Evolutionary conservation across 1,140 invertebrate genomes (phyloP), one percentile per base, ranked within the genome.

Genomic region (Brachionus rotundiformis): DNA sequence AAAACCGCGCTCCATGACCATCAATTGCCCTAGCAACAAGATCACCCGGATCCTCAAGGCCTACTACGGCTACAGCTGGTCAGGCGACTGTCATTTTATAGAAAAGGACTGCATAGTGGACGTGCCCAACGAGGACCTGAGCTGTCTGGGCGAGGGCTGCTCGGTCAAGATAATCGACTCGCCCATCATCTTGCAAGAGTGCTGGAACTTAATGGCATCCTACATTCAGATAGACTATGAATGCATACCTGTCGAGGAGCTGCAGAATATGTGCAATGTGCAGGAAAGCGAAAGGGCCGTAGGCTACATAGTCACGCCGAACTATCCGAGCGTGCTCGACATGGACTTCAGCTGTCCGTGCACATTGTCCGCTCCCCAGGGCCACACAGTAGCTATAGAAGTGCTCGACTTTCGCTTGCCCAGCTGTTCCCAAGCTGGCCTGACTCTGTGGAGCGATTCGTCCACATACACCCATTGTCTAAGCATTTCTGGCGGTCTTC

Each of bases 101-200:
- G 79, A 81, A 39, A 81, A 81, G 65, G 79, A 81, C 39, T 81
- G 79, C 29, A 81, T 63, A 13, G 54, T 81, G n/a, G 39, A 81
- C 44, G 79, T 68, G 13, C 79, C 79, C 31, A 41, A 63, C 39
- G 63, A 81, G 8, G 79, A 81, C 39, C 13, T 81, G 7, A 81
- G 54, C 63, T 81, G 79, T 33, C 31, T 65, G 23, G 33, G 54
- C 16, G 54, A 63, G 19, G 54, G 54, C 8, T 81, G 79, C 39
- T 63, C 79, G 3, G 41, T 81, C 0, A 63, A 63, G 25, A 54
- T 81, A 36, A 63, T 81, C 11, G 79, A 81, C 39, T 63, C 54
- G 33, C 79, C 79, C n/a, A 63, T 81, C 8, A 81, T 81, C 19
- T 16, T 81, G 47, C 79, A 81, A 65, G 79, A 81, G 19, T 81